Evolutionary conservation across 1,140 invertebrate species (phyloP).

Genomic region (Asobara japonica): DNA sequence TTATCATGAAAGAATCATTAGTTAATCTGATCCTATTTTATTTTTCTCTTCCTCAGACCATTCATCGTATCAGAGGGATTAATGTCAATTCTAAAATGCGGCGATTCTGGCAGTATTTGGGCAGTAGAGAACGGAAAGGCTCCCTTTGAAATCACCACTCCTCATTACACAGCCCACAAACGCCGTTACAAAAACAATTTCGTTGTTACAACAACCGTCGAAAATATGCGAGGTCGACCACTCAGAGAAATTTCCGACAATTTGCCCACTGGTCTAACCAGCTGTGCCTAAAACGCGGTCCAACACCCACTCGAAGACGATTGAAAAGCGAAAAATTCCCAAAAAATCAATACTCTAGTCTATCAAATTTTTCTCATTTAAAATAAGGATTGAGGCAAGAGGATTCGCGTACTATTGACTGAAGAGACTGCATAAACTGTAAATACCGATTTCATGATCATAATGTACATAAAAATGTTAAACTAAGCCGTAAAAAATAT

Average conservation of each 20-base stretch:
- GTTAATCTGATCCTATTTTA: no score
- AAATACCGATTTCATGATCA: not conserved
- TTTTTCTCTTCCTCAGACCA: constrained; percentile 51
- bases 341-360: no score
- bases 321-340: not conserved
- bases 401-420: not conserved
- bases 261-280: constrained; percentile 50
- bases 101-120: constrained; percentile 66
- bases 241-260: constrained; percentile 52
- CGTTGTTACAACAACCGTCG: constrained; percentile 35
- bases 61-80: constrained; percentile 64
- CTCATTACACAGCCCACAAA: constrained; percentile 51
- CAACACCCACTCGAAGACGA: not conserved
- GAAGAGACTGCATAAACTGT: constrained; percentile 7
- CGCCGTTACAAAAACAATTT: constrained; percentile 57
- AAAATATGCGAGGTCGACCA: constrained; percentile 42
- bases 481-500: not conserved
- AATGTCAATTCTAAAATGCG: constrained; percentile 62
- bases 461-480: constrained; percentile 1
- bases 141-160: constrained; percentile 65
- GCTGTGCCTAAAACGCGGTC: constrained; percentile 46
- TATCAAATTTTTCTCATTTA: not conserved
- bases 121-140: constrained; percentile 64
- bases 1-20: no score
- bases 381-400: not conserved